Percentiles rank a stretch among this genome's conserved stretches.
Evolutionary conservation across 2,888 invertebrate species (phyloP).

Genomic region (Pocota personata): DNA sequence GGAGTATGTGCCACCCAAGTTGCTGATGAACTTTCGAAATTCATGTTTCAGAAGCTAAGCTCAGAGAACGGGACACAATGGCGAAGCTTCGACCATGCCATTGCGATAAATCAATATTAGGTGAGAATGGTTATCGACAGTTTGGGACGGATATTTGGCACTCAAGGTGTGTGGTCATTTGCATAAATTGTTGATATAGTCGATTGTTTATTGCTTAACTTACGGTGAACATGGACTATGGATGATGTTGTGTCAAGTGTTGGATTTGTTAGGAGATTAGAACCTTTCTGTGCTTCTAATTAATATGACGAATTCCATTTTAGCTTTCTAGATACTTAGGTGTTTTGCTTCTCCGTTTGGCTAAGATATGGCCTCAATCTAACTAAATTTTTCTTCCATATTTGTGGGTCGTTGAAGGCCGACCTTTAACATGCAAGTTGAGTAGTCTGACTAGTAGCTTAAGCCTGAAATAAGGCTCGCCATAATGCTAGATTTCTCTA

Average conservation of each 20-base stretch:
- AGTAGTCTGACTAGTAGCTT: no score
- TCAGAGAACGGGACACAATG: neutral
- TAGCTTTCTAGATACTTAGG: no score
- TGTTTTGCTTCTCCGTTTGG: no score
- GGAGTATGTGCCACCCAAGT: constrained; percentile 55
- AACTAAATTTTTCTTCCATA: no score
- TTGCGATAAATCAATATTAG: constrained; percentile 67
- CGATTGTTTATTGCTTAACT: constrained; percentile 54
- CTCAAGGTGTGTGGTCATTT: constrained; percentile 66
- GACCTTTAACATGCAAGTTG: no score
- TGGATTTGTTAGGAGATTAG: neutral
- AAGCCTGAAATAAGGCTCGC: no score
- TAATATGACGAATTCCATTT: neutral
- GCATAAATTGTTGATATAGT: constrained; percentile 48
- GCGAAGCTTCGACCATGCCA: constrained; percentile 18
- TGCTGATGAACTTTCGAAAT: constrained; percentile 53
- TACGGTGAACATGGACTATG: constrained; percentile 29
- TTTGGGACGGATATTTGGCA: constrained; percentile 58
- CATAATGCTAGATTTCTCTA: no score
- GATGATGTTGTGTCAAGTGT: neutral
- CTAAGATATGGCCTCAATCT: no score
- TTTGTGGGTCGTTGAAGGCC: no score
- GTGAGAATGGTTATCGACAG: constrained; percentile 48
- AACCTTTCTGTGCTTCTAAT: neutral
- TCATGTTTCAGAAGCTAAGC: constrained; percentile 58